Percentiles rank a stretch among this genome's conserved stretches.
Evolutionary conservation across 2,888 invertebrate species (phyloP).

Genomic region (Trissoscelio sp.): DNA sequence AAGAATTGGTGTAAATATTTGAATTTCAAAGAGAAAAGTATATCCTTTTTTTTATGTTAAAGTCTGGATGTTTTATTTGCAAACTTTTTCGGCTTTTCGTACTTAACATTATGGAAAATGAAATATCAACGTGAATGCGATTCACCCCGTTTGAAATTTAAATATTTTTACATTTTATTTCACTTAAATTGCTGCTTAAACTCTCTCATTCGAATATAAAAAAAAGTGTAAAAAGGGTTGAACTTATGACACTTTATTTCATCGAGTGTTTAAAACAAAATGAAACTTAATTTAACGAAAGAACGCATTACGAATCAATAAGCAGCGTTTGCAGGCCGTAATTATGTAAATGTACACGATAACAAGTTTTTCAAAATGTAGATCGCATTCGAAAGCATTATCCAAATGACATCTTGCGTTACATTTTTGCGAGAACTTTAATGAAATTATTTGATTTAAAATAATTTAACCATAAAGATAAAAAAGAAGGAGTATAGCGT

Average conservation of each 20-base stretch:
- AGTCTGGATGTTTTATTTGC: background rate
- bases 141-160: background rate
- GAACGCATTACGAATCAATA: background rate
- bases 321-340: background rate
- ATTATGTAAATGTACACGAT: conserved; percentile 8
- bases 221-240: too few species aligned
- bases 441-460: conserved; percentile 63
- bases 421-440: conserved; percentile 43
- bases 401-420: conserved; percentile 44
- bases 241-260: too few species aligned
- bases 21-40: background rate
- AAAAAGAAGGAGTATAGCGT: conserved; percentile 39
- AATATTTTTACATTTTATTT: background rate
- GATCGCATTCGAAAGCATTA: conserved; percentile 1
- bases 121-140: background rate
- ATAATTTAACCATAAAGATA: conserved; percentile 57
- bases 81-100: background rate
- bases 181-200: background rate
- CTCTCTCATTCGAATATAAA: too few species aligned
- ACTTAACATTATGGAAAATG: background rate
- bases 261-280: background rate
- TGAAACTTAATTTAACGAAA: background rate
- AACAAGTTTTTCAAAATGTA: background rate
- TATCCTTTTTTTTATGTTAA: background rate
- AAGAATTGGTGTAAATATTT: background rate